phyloP scores from a whole-genome alignment of 2,113 vertebrate species.

The Australoheros scitulus region DNA sequence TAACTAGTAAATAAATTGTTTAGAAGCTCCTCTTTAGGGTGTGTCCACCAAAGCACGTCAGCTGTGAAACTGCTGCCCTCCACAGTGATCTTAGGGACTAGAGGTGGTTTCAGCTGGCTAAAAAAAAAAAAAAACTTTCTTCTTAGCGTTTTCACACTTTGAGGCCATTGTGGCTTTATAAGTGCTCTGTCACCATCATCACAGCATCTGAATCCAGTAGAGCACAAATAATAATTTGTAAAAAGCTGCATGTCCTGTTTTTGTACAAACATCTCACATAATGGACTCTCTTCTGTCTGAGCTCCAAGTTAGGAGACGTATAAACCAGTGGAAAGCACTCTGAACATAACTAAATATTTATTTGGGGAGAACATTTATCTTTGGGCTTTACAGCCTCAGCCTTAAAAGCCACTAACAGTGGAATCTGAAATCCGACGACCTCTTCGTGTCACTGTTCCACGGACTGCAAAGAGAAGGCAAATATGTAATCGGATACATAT shows the following conservation, averaged over 20 bases:
- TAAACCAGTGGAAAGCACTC: constrained; percentile 22
- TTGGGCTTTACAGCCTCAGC: constrained; percentile 21
- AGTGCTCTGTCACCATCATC: not conserved
- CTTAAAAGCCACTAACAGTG: constrained; percentile 11
- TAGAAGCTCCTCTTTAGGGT: not conserved
- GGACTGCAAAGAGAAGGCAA: not conserved
- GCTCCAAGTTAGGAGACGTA: not conserved
- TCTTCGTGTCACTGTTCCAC: not conserved
- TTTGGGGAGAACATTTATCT: constrained; percentile 40
- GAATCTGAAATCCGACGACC: constrained; percentile 16
- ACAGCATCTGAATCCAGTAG: not conserved
- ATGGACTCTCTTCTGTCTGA: not conserved
- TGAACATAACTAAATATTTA: constrained; percentile 51
- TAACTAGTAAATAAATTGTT: not conserved
- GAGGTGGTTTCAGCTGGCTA: too few species aligned
- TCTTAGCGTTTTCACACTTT: not conserved
- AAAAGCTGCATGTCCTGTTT: not conserved
- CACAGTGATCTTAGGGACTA: not conserved
- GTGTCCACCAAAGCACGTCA: not conserved
- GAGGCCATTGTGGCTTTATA: not conserved
- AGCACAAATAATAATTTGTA: not conserved
- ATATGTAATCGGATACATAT: not conserved
- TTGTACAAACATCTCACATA: not conserved
- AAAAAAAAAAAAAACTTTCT: too few species aligned
- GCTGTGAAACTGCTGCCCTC: not conserved